Base-by-base conservation (phyloP, 2,888 invertebrate species). In the Nomada lathburiana region DNA sequence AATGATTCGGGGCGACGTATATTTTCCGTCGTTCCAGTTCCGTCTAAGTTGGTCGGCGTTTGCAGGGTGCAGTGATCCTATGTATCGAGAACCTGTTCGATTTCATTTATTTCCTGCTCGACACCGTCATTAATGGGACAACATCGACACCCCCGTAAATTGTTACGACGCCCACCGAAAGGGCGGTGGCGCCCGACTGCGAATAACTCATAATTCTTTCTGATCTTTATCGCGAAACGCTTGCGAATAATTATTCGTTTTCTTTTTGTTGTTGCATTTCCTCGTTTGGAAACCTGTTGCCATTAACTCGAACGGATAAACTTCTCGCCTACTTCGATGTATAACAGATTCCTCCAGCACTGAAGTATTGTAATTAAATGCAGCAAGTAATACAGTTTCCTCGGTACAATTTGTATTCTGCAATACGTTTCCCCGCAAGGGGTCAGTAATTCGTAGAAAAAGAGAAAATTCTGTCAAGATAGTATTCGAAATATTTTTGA, bases 141-240 rank as follows among this genome's bases (percentile, higher is more conserved):
- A 68, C 50, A 57, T 36, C 53, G 9, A 74, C 78, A 74, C 74
- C 74, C 67, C 55, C 62, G 65, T 55, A 26, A 74, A 74, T 78
- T 74, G 67, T 67, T 74, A 10, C 36, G 13, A 63, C 78, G 63
- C 74, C 78, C 68, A 78, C 74, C 23, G 52, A 63, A 63, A 74
- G 62, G 78, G 73, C 73, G 74, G 62, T 44, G 77, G 60, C 74
- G 76, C 74, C 74, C 74, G 67, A 36, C 62, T 67, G 67, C 26
- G 50, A 71, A 71, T 71, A 36, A 63, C 47, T 23, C 50, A 26
- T 5, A 23, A 59, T 20, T 42, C 60, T 47, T 64, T 75, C 13
- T 18, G 18, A 18, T 16, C 23, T 29, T 26, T 11, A 26, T 50
- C 47, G 11, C 63, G 63, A 76, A 57, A 62, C 52, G n/a, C 36